These are phyloP conservation scores for Caenorhabditis zanzibari DNA, from an alignment of 2,888 invertebrate species.

Conservation along the genomic window DNA sequence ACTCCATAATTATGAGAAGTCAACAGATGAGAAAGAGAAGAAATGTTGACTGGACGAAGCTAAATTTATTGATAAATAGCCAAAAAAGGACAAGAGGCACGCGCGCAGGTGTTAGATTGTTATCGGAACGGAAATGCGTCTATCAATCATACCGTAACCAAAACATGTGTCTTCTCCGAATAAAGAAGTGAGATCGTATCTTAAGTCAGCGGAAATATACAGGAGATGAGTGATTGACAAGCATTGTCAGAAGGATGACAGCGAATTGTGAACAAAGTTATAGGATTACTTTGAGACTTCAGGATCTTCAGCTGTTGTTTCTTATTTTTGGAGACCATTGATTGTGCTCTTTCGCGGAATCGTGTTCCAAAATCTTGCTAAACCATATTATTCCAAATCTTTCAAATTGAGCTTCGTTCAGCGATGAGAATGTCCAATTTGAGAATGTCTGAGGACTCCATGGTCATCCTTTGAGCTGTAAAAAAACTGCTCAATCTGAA, in stretches of 20 bases:
- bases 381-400: too few species aligned
- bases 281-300: neutral
- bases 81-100: neutral
- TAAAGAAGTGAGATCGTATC: conserved; percentile 30
- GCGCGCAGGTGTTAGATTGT: conserved; percentile 52
- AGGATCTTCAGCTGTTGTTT: conserved; percentile 1
- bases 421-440: too few species aligned
- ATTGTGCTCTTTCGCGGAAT: too few species aligned
- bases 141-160: conserved; percentile 52
- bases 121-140: conserved; percentile 6
- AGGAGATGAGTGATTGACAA: conserved; percentile 35
- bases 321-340: too few species aligned
- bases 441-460: too few species aligned
- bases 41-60: neutral
- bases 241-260: neutral
- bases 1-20: conserved; percentile 22
- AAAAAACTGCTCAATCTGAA: too few species aligned
- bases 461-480: too few species aligned
- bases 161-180: conserved; percentile 30
- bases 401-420: too few species aligned
- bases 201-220: neutral
- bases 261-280: neutral
- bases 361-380: too few species aligned
- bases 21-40: neutral
- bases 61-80: neutral